Percentiles rank a stretch among this genome's conserved stretches.
phyloP scores from a whole-genome alignment of 2,113 vertebrate genomes.

The Hemicordylus capensis region DNA sequence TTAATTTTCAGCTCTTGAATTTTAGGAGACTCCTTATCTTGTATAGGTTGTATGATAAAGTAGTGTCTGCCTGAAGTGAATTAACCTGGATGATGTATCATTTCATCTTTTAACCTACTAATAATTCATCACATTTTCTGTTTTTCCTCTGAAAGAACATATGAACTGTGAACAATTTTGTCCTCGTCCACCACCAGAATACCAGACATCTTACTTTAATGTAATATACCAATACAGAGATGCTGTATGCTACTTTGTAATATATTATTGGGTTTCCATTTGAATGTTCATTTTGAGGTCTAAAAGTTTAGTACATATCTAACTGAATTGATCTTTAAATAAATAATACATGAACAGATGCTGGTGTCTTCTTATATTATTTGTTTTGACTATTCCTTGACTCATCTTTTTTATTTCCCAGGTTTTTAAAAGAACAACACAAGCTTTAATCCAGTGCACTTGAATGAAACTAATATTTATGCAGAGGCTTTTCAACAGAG shows the following conservation, averaged over 20 bases:
- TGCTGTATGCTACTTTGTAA: slow-evolving; percentile 28
- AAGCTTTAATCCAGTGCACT: not conserved
- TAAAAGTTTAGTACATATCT: not conserved
- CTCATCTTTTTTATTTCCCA: not conserved
- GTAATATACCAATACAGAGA: not conserved
- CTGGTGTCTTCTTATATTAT: not conserved
- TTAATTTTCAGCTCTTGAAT: not conserved
- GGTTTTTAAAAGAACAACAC: not conserved
- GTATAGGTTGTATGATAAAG: not conserved
- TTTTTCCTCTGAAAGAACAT: not conserved
- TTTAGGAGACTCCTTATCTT: not conserved
- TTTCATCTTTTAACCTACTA: not conserved
- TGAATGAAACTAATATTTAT: slow-evolving; percentile 21
- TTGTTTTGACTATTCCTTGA: not conserved
- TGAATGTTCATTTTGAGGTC: not conserved
- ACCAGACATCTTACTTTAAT: not conserved
- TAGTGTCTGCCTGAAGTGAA: not conserved
- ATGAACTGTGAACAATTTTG: too few species aligned
- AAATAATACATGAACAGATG: not conserved
- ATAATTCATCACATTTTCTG: too few species aligned
- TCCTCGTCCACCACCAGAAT: not conserved
- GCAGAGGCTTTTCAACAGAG: not conserved
- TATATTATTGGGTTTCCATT: not conserved
- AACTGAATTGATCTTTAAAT: not conserved
- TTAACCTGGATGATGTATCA: not conserved